Conservation (phyloP, 2,797 vertebrate genomes). For the Potorous gilbertii region DNA sequence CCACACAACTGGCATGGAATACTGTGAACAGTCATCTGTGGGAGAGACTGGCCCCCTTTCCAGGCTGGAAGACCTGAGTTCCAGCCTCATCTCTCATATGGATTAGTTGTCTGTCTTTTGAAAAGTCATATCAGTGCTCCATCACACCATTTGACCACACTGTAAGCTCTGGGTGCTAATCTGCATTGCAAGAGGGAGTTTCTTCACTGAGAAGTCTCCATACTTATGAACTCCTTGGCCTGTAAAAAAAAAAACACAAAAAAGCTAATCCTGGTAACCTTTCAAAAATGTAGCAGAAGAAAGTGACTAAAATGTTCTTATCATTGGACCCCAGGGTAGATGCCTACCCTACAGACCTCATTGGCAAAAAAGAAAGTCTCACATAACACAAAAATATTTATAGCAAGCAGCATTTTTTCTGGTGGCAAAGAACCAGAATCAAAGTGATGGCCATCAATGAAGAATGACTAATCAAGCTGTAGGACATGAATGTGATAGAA, state of each 20-base stretch:
- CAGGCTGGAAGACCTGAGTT: neutral
- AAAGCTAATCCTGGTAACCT: neutral
- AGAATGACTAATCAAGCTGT: neutral
- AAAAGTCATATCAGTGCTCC: neutral
- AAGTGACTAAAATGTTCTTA: neutral
- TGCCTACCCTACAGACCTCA: neutral
- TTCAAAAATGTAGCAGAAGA: neutral
- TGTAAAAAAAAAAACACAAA: neutral
- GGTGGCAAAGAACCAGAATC: neutral
- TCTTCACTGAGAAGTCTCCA: neutral
- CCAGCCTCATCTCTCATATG: neutral
- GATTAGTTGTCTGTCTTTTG: neutral
- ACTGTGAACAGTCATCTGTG: neutral
- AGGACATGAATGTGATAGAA: neutral
- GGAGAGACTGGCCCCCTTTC: neutral
- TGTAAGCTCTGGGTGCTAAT: neutral
- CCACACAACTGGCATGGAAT: neutral
- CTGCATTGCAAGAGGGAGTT: neutral
- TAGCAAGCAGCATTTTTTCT: neutral
- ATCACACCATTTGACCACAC: neutral
- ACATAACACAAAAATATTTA: neutral
- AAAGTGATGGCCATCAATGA: neutral
- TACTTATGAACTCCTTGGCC: neutral
- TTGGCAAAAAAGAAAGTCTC: neutral
- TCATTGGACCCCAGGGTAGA: neutral